These are phyloP conservation scores for Drosophila kanapiae DNA, from an alignment of 1,140 invertebrate genomes.

Conservation along the genomic window DNA sequence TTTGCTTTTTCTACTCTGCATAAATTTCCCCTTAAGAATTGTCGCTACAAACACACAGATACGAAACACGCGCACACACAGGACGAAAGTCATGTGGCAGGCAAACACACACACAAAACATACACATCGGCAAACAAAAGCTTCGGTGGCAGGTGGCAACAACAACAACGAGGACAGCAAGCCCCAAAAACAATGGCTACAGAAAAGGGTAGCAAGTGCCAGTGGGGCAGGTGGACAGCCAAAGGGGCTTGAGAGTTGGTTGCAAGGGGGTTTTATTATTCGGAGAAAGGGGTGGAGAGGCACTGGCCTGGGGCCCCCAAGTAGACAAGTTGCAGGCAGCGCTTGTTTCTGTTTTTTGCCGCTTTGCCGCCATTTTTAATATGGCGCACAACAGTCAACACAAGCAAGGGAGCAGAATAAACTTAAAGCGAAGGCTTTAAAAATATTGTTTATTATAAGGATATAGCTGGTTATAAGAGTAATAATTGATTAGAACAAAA, in stretches of 20 bases:
- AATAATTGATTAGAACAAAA: too few species aligned
- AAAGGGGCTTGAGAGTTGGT: slow-evolving; percentile 11
- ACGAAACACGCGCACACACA: not conserved
- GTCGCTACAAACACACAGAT: slow-evolving; percentile 41
- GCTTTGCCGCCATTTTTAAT: slow-evolving; percentile 81
- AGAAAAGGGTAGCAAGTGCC: slow-evolving; percentile 70
- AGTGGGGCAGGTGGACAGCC: slow-evolving; percentile 52
- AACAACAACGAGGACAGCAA: slow-evolving; percentile 25
- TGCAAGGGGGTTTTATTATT: slow-evolving; percentile 4
- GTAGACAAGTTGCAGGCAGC: slow-evolving; percentile 63
- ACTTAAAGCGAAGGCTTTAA: not conserved
- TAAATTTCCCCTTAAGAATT: slow-evolving; percentile 82
- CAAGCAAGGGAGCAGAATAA: slow-evolving; percentile 10
- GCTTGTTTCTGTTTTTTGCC: slow-evolving; percentile 43
- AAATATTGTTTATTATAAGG: not conserved
- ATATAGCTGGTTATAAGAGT: too few species aligned
- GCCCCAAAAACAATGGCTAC: slow-evolving; percentile 18
- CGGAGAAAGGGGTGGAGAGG: not conserved
- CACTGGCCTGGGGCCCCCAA: not conserved
- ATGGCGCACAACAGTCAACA: slow-evolving; percentile 57
- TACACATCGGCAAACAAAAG: slow-evolving; percentile 46
- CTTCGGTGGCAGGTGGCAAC: slow-evolving; percentile 50
- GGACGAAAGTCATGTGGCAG: slow-evolving; percentile 14
- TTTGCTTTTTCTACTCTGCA: slow-evolving; percentile 65
- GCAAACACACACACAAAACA: slow-evolving; percentile 36